Evolutionary conservation across 2,113 vertebrate genomes (phyloP).

Genomic region (Axis porcinus): DNA sequence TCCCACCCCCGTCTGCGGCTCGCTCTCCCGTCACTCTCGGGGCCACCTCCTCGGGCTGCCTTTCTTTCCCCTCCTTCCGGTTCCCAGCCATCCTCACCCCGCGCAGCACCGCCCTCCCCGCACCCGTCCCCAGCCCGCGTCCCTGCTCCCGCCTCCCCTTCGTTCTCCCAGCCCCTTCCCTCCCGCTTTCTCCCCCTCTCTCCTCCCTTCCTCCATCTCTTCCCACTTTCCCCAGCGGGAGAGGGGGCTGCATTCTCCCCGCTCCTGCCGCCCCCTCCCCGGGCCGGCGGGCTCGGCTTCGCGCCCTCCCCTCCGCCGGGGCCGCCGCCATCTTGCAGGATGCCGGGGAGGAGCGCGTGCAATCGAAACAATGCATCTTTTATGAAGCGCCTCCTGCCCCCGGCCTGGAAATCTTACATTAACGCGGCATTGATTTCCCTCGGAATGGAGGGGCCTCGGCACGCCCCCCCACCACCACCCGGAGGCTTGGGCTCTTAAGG

Average conservation of each 20-base stretch:
- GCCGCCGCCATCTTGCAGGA: constrained; percentile 56
- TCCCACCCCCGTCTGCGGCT: not conserved
- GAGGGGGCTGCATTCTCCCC: not conserved
- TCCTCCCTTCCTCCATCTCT: not conserved
- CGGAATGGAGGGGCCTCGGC: not conserved
- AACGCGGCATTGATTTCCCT: constrained; percentile 13
- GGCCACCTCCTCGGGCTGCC: not conserved
- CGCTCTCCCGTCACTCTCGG: not conserved
- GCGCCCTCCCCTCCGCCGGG: constrained; percentile 2
- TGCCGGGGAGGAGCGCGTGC: not conserved
- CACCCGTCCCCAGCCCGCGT: not conserved
- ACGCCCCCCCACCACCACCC: not conserved
- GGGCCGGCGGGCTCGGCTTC: not conserved
- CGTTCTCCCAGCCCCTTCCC: not conserved
- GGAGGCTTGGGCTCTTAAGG: not conserved
- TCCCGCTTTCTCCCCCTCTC: not conserved
- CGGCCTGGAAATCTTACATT: not conserved
- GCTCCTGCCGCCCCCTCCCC: not conserved
- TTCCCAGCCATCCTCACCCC: not conserved
- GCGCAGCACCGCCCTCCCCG: accelerated
- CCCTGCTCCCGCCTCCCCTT: not conserved
- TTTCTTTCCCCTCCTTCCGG: not conserved
- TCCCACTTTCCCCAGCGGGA: not conserved
- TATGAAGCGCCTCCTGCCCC: not conserved
- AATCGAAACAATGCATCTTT: not conserved